phyloP scores from a whole-genome alignment of 2,113 vertebrate species.

The Irena cyanogastra region DNA sequence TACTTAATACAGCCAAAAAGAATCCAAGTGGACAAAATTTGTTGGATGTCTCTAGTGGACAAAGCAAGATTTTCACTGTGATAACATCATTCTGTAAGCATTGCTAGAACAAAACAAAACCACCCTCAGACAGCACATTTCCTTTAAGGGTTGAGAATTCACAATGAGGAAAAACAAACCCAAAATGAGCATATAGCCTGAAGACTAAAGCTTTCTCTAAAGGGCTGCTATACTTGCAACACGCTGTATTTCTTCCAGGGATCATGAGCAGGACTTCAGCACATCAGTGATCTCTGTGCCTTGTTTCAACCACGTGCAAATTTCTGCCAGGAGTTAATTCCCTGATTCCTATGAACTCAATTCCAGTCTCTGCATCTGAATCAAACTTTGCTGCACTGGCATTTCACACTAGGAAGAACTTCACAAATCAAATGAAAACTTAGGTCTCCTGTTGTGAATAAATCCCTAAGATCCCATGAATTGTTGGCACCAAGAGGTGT shows the following conservation, averaged over 20 bases:
- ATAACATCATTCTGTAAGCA: neutral
- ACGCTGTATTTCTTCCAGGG: neutral
- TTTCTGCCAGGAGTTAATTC: slow-evolving; percentile 7
- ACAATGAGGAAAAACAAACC: neutral
- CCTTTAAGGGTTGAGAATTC: neutral
- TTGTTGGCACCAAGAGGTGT: rapidly evolving
- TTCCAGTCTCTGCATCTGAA: neutral
- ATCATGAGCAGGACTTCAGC: neutral
- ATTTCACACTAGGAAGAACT: neutral
- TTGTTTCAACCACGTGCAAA: neutral
- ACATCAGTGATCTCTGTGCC: neutral
- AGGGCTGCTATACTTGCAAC: neutral
- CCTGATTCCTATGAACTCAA: neutral
- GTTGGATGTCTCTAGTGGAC: neutral
- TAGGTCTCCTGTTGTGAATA: neutral
- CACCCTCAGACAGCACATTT: neutral
- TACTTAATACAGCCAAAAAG: neutral
- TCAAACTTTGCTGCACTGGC: neutral
- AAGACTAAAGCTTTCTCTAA: neutral
- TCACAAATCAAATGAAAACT: neutral
- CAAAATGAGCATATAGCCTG: neutral
- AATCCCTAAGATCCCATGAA: neutral
- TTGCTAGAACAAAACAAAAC: neutral
- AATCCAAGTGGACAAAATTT: neutral
- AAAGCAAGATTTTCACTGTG: neutral